Conservation (phyloP, 2,113 vertebrate species). For the Carassius auratus region DNA sequence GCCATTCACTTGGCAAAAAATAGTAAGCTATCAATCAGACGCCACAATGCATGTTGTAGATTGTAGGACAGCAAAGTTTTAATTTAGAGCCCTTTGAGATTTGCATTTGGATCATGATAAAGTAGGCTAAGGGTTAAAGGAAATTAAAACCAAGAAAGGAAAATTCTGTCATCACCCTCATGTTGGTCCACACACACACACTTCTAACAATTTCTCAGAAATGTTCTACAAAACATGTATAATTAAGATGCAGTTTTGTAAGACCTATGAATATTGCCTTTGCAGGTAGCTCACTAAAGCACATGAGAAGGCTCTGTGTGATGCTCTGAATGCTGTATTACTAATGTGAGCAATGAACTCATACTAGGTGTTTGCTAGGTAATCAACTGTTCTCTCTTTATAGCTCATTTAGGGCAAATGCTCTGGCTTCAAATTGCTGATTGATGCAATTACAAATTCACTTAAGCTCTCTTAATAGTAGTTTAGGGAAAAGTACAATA, state of each 20-base stretch:
- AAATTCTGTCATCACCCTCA: not conserved
- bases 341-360: not conserved
- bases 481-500: not conserved
- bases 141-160: not conserved
- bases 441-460: conserved; percentile 36
- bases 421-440: conserved; percentile 3
- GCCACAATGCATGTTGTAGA: too few species aligned
- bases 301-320: not conserved
- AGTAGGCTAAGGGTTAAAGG: not conserved
- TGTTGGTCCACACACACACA: not conserved
- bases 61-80: not conserved
- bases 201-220: not conserved
- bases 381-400: conserved; percentile 10
- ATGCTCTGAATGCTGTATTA: not conserved
- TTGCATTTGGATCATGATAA: not conserved
- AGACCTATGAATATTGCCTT: not conserved
- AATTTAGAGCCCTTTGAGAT: not conserved
- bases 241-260: not conserved
- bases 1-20: too few species aligned
- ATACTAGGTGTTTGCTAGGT: not conserved
- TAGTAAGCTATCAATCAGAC: too few species aligned
- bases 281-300: not conserved
- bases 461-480: conserved; percentile 19
- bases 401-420: not conserved
- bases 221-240: not conserved